Conservation (phyloP, 2,113 vertebrate genomes). For the Rhinolophus ferrumequinum region DNA sequence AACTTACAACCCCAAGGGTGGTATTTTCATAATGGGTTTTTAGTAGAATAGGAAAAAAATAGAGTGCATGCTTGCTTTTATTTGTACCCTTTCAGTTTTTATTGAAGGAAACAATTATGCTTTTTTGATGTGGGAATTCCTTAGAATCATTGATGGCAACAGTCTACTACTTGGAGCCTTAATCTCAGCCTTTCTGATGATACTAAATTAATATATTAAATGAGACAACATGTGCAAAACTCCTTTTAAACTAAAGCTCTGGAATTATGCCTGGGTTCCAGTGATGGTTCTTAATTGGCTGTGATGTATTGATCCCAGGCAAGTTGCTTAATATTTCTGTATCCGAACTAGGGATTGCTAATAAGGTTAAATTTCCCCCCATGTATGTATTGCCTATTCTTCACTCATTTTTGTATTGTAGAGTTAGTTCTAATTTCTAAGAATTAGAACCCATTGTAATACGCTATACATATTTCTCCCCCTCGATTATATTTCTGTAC, state of each 20-base stretch:
- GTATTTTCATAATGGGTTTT: neutral
- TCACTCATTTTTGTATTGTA: neutral
- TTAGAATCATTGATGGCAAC: neutral
- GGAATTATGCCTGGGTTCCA: neutral
- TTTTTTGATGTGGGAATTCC: neutral
- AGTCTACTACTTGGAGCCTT: neutral
- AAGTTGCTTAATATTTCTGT: constrained; percentile 24
- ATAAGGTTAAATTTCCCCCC: neutral
- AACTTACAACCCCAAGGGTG: neutral
- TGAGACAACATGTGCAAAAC: neutral
- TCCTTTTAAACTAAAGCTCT: neutral
- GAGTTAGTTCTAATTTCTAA: neutral
- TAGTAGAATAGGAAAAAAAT: neutral
- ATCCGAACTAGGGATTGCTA: neutral
- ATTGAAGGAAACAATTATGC: neutral
- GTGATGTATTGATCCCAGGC: neutral
- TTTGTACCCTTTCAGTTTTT: neutral
- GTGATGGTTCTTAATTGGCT: neutral
- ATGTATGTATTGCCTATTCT: neutral
- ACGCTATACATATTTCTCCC: neutral
- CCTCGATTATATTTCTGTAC: constrained; percentile 6
- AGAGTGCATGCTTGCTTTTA: neutral
- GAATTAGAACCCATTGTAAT: neutral
- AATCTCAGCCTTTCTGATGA: constrained; percentile 7
- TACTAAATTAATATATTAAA: neutral